These are phyloP conservation scores for Antheraea assamensis DNA, from an alignment of 2,888 invertebrate species.

Conservation along the genomic window DNA sequence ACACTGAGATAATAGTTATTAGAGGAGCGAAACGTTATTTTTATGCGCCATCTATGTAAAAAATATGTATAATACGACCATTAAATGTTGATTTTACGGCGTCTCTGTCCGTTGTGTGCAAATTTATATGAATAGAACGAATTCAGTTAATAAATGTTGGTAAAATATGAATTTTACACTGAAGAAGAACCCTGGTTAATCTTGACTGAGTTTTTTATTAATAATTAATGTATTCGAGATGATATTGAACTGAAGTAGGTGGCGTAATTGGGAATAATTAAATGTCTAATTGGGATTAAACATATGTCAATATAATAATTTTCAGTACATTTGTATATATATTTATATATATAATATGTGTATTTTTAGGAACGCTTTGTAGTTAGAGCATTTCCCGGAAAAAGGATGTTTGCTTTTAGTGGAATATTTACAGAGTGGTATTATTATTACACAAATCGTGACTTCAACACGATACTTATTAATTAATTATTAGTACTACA, in stretches of 20 bases:
- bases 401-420: no score
- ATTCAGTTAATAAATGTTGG: not conserved
- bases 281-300: not conserved
- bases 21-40: constrained; percentile 4
- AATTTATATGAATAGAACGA: not conserved
- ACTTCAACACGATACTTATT: no score
- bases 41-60: not conserved
- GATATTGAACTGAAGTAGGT: not conserved
- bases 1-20: constrained; percentile 12
- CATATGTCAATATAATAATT: not conserved
- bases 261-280: not conserved
- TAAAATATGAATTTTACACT: not conserved
- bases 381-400: no score
- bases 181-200: not conserved
- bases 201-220: not conserved
- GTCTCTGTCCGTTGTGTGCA: constrained; percentile 3
- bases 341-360: no score
- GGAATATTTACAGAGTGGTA: no score
- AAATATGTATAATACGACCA: not conserved
- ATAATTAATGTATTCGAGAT: no score
- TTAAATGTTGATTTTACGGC: constrained; percentile 9
- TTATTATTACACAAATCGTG: no score
- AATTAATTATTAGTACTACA: no score
- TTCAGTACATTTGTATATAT: no score
- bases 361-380: no score